These are phyloP conservation scores for Neotoma lepida DNA, from an alignment of 2,113 vertebrate species.

Conservation along the genomic window DNA sequence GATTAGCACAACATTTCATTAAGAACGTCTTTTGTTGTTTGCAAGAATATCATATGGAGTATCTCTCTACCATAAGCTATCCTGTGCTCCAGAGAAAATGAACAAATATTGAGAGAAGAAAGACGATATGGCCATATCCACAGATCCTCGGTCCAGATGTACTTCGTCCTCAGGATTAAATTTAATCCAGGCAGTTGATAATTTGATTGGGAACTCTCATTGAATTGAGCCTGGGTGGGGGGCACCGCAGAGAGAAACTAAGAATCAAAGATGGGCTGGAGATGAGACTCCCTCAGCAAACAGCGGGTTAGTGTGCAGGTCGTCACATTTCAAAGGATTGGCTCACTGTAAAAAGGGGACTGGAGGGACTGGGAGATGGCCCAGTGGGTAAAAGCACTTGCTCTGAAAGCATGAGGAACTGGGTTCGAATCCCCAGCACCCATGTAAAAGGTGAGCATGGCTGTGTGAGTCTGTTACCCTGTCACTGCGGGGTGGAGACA, in stretches of 20 bases:
- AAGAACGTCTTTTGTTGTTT: constrained; percentile 51
- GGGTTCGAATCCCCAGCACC: background rate
- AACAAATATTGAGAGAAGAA: constrained; percentile 40
- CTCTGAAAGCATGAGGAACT: background rate
- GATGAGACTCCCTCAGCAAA: background rate
- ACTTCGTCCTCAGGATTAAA: constrained; percentile 43
- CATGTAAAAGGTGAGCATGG: background rate
- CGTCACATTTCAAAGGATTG: constrained; percentile 22
- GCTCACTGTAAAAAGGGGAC: background rate
- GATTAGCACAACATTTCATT: constrained; percentile 66
- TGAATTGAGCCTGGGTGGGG: background rate
- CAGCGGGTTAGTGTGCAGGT: background rate
- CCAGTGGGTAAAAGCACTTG: background rate
- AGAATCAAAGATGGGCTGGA: background rate
- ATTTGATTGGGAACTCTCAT: background rate
- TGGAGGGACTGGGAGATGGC: background rate
- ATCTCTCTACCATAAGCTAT: constrained; percentile 12
- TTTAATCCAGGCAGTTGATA: constrained; percentile 53
- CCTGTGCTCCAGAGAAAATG: constrained; percentile 39
- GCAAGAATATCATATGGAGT: constrained; percentile 46
- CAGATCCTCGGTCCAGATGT: constrained; percentile 15
- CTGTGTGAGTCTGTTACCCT: background rate
- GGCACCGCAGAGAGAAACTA: background rate
- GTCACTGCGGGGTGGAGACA: background rate
- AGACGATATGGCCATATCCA: constrained; percentile 9